Evolutionary conservation across 2,797 vertebrate genomes (phyloP).

Genomic region (Anabas testudineus): DNA sequence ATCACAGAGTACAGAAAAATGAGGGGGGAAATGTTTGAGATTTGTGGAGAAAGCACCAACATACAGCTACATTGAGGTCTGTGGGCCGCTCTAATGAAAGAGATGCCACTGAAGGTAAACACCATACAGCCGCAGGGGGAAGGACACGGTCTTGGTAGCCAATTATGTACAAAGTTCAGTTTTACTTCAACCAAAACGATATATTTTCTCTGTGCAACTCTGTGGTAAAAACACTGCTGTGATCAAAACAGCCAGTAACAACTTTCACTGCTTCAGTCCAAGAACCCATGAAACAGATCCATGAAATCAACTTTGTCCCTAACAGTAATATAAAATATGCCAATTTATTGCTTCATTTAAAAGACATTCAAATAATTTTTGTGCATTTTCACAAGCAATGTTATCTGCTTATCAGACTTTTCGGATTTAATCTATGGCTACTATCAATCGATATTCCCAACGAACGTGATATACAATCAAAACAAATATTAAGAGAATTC

Average conservation of each 20-base stretch:
- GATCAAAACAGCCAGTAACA: slow-evolving; percentile 66
- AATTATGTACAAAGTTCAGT: slow-evolving; percentile 84
- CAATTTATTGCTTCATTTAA: slow-evolving; percentile 42
- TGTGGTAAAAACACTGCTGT: slow-evolving; percentile 71
- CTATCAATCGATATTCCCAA: slow-evolving; percentile 7
- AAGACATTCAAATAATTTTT: slow-evolving; percentile 1
- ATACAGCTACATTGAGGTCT: slow-evolving; percentile 56
- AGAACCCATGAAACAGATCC: slow-evolving; percentile 50
- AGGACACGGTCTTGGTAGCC: slow-evolving; percentile 67
- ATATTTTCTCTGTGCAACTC: slow-evolving; percentile 66
- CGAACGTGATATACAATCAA: slow-evolving; percentile 19
- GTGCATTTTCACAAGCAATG: slow-evolving; percentile 11
- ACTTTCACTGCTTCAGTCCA: slow-evolving; percentile 64
- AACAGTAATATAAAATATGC: slow-evolving; percentile 30
- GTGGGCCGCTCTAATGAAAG: slow-evolving; percentile 71
- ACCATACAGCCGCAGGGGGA: slow-evolving; percentile 73
- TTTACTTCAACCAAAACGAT: slow-evolving; percentile 77
- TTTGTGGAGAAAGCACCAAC: slow-evolving; percentile 36
- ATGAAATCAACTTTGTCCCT: slow-evolving; percentile 34
- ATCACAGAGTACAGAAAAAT: slow-evolving; percentile 3
- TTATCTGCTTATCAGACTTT: slow-evolving; percentile 27
- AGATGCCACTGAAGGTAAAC: slow-evolving; percentile 76
- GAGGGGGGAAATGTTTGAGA: slow-evolving; percentile 10
- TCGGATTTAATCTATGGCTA: slow-evolving; percentile 28
- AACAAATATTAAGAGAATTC: not conserved